Conservation (phyloP, 2,797 vertebrate genomes). For the Graptemys geographica region DNA sequence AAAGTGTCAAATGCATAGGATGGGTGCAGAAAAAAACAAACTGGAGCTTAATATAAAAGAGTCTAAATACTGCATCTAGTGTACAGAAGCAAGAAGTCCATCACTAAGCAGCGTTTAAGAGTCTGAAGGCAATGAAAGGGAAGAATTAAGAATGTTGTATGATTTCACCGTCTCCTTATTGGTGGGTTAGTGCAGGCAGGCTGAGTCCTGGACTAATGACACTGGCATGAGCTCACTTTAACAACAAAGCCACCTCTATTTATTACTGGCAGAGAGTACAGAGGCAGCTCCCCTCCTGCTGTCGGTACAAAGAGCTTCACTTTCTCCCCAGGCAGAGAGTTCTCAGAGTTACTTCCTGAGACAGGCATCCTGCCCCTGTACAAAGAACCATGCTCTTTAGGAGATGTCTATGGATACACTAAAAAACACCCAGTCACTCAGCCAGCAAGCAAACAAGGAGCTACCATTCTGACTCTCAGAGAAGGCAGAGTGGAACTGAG, state of each 20-base stretch:
- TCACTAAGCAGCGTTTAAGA: neutral
- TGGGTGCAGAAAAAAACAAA: neutral
- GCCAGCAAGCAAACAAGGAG: neutral
- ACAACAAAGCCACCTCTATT: neutral
- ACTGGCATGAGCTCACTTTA: neutral
- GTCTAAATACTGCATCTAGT: neutral
- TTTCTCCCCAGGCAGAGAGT: neutral
- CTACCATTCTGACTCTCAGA: neutral
- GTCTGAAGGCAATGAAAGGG: neutral
- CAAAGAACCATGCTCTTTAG: neutral
- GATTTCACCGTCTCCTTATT: neutral
- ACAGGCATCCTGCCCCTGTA: neutral
- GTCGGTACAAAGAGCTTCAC: neutral
- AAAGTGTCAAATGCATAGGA: neutral
- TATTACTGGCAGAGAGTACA: neutral
- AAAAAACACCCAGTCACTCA: neutral
- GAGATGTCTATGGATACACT: neutral
- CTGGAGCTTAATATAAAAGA: neutral
- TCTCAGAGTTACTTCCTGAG: neutral
- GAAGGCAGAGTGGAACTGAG: neutral
- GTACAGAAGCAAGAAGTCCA: neutral
- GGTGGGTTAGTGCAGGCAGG: neutral
- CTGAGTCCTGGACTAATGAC: rapidly evolving
- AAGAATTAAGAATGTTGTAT: neutral
- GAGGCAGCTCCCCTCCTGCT: neutral